A percentile compares a stretch with the other conserved stretches of the same genome.
Evolutionary conservation across 2,888 invertebrate species (phyloP).

Genomic region (Drosophila formosana): DNA sequence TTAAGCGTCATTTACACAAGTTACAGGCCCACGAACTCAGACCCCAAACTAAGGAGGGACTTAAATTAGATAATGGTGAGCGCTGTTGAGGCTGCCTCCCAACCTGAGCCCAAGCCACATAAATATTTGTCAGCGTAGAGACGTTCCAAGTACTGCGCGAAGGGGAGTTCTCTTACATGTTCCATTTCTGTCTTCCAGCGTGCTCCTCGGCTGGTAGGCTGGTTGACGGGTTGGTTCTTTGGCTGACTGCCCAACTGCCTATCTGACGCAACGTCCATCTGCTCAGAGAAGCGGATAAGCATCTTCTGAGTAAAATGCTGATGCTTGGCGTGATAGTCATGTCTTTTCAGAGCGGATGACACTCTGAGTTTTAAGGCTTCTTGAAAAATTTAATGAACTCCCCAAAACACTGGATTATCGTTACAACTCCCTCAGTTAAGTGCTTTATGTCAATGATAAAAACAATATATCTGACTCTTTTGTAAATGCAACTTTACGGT

Average conservation of each 20-base stretch:
- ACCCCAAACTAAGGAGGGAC: constrained; percentile 55
- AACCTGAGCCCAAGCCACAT: constrained; percentile 54
- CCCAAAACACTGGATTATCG: constrained; percentile 35
- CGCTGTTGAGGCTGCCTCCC: constrained; percentile 19
- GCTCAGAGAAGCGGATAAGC: constrained; percentile 63
- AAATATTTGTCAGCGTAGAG: constrained; percentile 60
- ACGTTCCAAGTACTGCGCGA: constrained; percentile 33
- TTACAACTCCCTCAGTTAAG: constrained; percentile 23
- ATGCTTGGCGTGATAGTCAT: constrained; percentile 75
- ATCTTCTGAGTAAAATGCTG: constrained; percentile 78
- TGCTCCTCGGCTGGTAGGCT: constrained; percentile 17
- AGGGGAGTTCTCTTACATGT: constrained; percentile 18
- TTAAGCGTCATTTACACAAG: constrained; percentile 65
- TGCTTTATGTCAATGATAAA: constrained; percentile 12
- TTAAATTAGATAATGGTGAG: constrained; percentile 74
- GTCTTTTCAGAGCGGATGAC: constrained; percentile 62
- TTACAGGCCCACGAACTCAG: constrained; percentile 16
- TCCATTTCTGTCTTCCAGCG: constrained; percentile 11
- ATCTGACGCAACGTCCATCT: constrained; percentile 17
- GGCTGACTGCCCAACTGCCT: constrained; percentile 41
- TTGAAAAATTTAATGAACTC: constrained; percentile 73
- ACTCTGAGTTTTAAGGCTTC: constrained; percentile 38
- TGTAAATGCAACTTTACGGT: not conserved
- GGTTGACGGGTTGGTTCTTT: constrained; percentile 18
- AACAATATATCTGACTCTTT: not conserved